Conservation (phyloP, 1,140 invertebrate genomes). For the Harpegnathos saltator region DNA sequence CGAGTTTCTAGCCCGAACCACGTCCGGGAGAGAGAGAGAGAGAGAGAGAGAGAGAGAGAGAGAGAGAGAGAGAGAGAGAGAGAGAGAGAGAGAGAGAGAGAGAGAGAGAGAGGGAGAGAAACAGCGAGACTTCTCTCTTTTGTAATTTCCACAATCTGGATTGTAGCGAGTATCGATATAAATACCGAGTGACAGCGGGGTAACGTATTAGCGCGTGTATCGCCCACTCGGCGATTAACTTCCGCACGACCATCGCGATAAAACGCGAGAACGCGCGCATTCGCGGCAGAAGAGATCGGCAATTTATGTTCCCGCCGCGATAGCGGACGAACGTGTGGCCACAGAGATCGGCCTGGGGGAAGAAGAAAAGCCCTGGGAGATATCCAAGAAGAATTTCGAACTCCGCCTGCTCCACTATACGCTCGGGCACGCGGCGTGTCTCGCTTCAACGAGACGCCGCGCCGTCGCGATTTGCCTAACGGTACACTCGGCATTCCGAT, state of each 20-base stretch:
- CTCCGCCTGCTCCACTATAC: conserved; percentile 28
- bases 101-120: no score
- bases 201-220: neutral
- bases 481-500: neutral
- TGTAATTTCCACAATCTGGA: neutral
- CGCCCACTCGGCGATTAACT: conserved; percentile 35
- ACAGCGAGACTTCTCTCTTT: neutral
- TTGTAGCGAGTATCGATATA: neutral
- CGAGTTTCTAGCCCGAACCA: no score
- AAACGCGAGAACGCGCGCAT: conserved; percentile 15
- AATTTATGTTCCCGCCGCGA: conserved; percentile 54
- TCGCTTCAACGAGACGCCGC: neutral
- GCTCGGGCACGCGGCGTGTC: conserved; percentile 9
- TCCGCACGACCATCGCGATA: conserved; percentile 1
- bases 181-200: neutral
- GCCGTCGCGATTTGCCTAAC: conserved; percentile 12
- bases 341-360: conserved; percentile 36
- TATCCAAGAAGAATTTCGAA: conserved; percentile 53
- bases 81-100: no score
- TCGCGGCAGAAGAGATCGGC: conserved; percentile 44
- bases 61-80: no score
- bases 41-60: no score
- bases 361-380: conserved; percentile 27
- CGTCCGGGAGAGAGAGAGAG: no score
- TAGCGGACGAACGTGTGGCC: conserved; percentile 50